These are phyloP conservation scores for Seriola dumerili DNA, from an alignment of 2,113 vertebrate species.

Conservation along the genomic window DNA sequence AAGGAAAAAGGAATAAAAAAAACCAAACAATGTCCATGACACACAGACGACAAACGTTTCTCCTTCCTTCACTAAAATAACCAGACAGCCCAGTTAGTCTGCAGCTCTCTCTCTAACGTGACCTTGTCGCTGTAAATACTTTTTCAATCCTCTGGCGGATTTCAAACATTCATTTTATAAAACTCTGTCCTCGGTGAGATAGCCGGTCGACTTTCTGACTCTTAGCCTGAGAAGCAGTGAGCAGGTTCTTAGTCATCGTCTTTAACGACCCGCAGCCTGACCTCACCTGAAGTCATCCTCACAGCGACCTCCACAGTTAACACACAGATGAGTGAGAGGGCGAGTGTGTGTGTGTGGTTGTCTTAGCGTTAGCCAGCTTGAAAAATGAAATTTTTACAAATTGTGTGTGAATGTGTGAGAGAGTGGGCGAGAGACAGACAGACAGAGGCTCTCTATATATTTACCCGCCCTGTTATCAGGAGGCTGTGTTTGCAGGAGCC, in stretches of 20 bases:
- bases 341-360: neutral
- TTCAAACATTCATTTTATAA: neutral
- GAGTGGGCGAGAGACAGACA: conserved; percentile 42
- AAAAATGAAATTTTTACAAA: conserved; percentile 25
- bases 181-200: neutral
- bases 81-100: neutral
- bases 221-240: neutral
- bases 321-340: neutral
- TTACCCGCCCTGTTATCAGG: conserved; percentile 61
- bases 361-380: neutral
- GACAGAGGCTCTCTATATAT: conserved; percentile 57
- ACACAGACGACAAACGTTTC: neutral
- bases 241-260: conserved; percentile 17
- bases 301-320: conserved; percentile 14
- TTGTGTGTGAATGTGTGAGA: conserved; percentile 34
- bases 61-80: neutral
- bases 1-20: neutral
- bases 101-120: neutral
- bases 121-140: neutral
- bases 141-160: neutral
- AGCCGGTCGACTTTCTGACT: neutral
- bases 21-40: neutral
- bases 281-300: neutral
- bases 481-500: conserved; percentile 46
- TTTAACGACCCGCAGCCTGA: neutral